Conservation (phyloP, 2,888 invertebrate genomes). For the Cerceris rybyensis region DNA sequence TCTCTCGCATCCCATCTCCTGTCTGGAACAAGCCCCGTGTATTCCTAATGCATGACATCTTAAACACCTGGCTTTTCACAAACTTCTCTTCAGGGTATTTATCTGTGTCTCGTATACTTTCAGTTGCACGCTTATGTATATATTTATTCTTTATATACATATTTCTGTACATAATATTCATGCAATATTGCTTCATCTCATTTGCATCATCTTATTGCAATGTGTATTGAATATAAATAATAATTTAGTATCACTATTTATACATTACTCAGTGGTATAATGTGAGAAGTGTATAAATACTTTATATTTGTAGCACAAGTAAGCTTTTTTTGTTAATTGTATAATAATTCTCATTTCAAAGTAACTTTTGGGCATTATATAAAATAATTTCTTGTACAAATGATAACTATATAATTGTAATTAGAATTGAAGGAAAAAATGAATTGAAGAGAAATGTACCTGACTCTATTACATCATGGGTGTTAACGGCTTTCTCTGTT, state of each 20-base stretch:
- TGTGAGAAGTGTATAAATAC: conserved; percentile 25
- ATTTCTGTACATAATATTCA: conserved; percentile 41
- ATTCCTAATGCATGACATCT: conserved; percentile 88
- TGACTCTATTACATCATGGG: conserved; percentile 92
- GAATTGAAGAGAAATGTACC: conserved; percentile 87
- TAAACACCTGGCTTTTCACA: conserved; percentile 91
- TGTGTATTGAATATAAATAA: no score
- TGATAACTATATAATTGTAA: conserved; percentile 10
- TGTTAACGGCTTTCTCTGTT: conserved; percentile 91
- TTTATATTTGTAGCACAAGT: background rate
- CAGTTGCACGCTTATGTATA: conserved; percentile 47
- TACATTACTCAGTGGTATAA: no score
- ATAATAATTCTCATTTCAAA: no score
- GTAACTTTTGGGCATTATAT: background rate
- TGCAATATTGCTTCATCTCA: conserved; percentile 58
- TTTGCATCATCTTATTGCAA: conserved; percentile 20
- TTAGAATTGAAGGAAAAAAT: conserved; percentile 84
- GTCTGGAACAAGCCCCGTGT: conserved; percentile 90
- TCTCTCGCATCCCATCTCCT: conserved; percentile 92
- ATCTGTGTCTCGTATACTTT: conserved; percentile 68
- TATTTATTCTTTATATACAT: conserved; percentile 28
- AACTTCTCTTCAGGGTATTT: conserved; percentile 91
- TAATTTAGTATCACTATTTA: no score
- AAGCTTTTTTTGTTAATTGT: no score
- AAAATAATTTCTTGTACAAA: background rate